phyloP scores from a whole-genome alignment of 2,888 invertebrate genomes.

The Tetheella fluctuosa region DNA sequence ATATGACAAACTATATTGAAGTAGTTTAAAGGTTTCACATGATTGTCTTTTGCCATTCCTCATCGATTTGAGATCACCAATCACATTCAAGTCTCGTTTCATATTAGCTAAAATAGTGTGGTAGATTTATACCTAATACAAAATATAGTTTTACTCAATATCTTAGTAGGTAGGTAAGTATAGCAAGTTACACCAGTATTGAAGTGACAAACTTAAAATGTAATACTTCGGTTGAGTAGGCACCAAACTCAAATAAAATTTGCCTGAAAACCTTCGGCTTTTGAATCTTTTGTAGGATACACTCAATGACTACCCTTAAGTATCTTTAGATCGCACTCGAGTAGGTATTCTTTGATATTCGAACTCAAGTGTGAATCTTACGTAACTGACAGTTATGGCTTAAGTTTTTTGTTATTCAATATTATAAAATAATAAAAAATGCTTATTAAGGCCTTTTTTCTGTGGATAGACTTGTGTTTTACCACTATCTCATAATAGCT shows the following conservation, averaged over 20 bases:
- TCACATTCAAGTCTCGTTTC: not conserved
- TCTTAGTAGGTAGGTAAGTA: not conserved
- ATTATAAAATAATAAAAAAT: too few species aligned
- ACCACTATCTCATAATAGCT: too few species aligned
- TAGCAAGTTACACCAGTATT: not conserved
- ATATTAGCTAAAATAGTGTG: not conserved
- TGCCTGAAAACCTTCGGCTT: not conserved
- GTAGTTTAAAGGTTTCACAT: not conserved
- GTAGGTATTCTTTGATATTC: conserved; percentile 9
- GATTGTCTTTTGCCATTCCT: not conserved
- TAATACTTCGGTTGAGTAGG: not conserved
- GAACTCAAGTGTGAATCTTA: conserved; percentile 8
- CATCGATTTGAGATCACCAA: not conserved
- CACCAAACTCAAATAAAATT: conserved; percentile 8
- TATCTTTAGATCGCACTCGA: conserved; percentile 8
- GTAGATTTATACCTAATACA: too few species aligned
- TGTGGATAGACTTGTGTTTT: too few species aligned
- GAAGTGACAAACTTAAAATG: not conserved
- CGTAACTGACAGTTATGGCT: conserved; percentile 4
- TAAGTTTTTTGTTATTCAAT: not conserved
- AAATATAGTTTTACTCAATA: too few species aligned
- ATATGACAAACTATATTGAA: too few species aligned
- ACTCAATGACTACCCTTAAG: conserved; percentile 8
- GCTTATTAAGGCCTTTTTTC: too few species aligned
- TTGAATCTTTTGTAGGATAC: conserved; percentile 9